These are phyloP conservation scores for Paradisaea rubra DNA, from an alignment of 2,113 vertebrate species.

Conservation along the genomic window DNA sequence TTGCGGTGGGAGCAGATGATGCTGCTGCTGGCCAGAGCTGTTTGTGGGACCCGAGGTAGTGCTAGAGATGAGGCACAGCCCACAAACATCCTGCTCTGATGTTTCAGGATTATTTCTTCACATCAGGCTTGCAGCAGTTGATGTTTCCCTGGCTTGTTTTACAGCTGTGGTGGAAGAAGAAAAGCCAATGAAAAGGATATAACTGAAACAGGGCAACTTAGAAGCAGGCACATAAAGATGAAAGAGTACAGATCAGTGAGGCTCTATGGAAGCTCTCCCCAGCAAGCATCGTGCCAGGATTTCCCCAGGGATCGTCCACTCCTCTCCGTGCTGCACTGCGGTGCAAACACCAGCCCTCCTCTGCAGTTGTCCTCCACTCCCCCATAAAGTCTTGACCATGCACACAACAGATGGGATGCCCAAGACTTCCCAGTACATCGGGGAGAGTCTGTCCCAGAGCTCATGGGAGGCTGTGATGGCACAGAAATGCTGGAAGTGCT, in stretches of 20 bases:
- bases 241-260: neutral
- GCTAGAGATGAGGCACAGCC: neutral
- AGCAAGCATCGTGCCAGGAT: neutral
- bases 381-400: neutral
- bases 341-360: neutral
- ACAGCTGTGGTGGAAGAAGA: constrained; percentile 11
- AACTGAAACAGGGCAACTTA: constrained; percentile 22
- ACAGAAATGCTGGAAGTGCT: accelerated
- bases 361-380: neutral
- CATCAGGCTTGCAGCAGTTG: neutral
- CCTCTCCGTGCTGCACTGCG: neutral
- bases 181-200: constrained; percentile 41
- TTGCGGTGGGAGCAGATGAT: neutral
- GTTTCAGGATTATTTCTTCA: neutral
- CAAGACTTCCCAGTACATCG: neutral
- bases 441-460: neutral
- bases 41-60: constrained; percentile 1
- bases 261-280: constrained; percentile 5
- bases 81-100: neutral
- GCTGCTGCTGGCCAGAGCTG: neutral
- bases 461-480: neutral
- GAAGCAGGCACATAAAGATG: constrained; percentile 28
- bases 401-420: neutral
- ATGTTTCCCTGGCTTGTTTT: constrained; percentile 7
- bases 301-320: neutral